Evolutionary conservation across 1,140 invertebrate species (phyloP), one percentile per base, ranked within the genome.

Genomic region (Eriosoma lanigerum): DNA sequence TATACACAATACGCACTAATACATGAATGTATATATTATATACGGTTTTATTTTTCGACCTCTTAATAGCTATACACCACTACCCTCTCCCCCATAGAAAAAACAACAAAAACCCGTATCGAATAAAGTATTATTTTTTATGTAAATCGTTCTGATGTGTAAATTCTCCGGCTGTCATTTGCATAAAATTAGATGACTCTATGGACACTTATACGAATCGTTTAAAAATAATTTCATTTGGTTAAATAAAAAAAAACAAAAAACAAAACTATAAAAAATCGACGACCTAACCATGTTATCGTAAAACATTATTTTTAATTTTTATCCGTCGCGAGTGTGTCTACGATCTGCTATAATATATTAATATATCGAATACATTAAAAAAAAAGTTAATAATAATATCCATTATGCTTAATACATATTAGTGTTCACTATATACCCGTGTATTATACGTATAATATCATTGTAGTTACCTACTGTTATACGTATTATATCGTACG

Each of bases 71-170:
- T n/a, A n/a, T n/a, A n/a, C n/a, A n/a, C n/a, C n/a, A n/a, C n/a
- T n/a, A n/a, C n/a, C n/a, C n/a, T n/a, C n/a, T n/a, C 58, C 58
- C 26, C 62, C 21, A 66, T 46, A 52, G 13, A 3, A 9, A 21
- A 54, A n/a, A 54, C n/a, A 54, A 54, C 6, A 50, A 54, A 54
- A 68, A 46, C 66, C 15, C 66, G 38, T 68, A 68, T 68, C 66
- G 21, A 68, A 68, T 68, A 68, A 68, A 68, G 66, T 48, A 68
- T 68, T 68, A 38, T 46, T 68, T n/a, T 68, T 46, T 48, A 68
- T 68, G 66, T 48, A 68, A 68, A 68, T 68, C 44, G 66, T 68
- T 48, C 13, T 68, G 66, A 38, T 21, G 62, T 66, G 64, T 46
- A 44, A 24, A 66, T 66, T 66, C 64, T 12, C 24, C 64, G 38